A percentile compares a stretch with the other conserved stretches of the same genome.
Conservation (phyloP, 1,140 invertebrate species). For the Lepidurus couesii region DNA sequence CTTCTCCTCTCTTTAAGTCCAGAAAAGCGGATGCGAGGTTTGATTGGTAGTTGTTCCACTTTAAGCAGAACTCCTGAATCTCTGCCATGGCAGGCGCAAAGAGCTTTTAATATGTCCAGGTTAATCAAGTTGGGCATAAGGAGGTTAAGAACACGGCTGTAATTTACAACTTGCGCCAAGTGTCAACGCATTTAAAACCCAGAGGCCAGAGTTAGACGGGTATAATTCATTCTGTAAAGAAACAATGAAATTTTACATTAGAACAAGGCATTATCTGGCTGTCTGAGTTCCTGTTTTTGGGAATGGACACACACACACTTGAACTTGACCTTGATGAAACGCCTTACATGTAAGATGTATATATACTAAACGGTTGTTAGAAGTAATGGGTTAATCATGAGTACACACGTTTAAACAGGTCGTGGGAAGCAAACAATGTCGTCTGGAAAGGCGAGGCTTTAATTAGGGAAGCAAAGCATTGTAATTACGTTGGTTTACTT, state of each 20-base stretch:
- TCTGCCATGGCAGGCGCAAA: conserved; percentile 41
- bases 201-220: not conserved
- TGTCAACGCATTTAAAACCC: not conserved
- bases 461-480: too few relatives aligned
- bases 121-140: not conserved
- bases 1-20: conserved; percentile 78
- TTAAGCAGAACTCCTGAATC: conserved; percentile 87
- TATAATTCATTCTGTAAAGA: not conserved
- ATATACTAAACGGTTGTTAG: too few relatives aligned
- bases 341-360: too few relatives aligned
- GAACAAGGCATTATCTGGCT: too few relatives aligned
- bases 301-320: too few relatives aligned
- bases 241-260: not conserved
- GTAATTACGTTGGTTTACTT: too few relatives aligned
- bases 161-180: not conserved
- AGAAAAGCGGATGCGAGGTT: conserved; percentile 88
- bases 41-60: conserved; percentile 91
- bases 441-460: too few relatives aligned
- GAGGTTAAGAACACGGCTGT: not conserved
- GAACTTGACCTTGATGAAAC: too few relatives aligned
- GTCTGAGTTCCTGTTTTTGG: too few relatives aligned
- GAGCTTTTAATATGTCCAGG: not conserved
- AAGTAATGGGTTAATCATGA: too few relatives aligned
- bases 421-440: too few relatives aligned
- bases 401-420: too few relatives aligned